Conservation (phyloP, 2,113 vertebrate species). For the Gymnarchus niloticus region DNA sequence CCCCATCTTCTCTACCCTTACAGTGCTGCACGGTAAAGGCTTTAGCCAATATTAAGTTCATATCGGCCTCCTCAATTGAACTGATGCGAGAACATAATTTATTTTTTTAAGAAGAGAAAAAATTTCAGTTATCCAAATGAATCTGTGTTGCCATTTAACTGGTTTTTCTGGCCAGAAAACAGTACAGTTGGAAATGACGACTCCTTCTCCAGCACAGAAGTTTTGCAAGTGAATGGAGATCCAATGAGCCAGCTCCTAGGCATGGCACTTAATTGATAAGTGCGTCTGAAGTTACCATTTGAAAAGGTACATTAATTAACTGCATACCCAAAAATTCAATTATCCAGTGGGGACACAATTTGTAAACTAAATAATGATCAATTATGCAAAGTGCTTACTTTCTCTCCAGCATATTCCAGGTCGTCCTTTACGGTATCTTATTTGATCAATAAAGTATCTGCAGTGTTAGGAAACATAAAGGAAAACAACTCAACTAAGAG, state of each 20-base stretch:
- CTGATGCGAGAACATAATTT: background rate
- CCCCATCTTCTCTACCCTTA: background rate
- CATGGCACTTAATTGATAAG: slow-evolving; percentile 69
- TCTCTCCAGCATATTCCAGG: background rate
- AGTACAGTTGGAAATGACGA: slow-evolving; percentile 71
- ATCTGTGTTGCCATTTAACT: slow-evolving; percentile 19
- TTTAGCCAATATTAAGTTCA: background rate
- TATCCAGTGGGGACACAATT: slow-evolving; percentile 67
- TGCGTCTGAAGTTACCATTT: slow-evolving; percentile 79
- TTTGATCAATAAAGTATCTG: background rate
- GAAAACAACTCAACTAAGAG: background rate
- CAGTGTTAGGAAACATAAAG: background rate
- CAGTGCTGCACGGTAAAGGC: background rate
- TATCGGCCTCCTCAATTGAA: background rate
- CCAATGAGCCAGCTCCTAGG: slow-evolving; percentile 59
- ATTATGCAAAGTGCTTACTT: slow-evolving; percentile 58
- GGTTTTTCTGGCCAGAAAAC: slow-evolving; percentile 53
- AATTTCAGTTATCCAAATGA: background rate
- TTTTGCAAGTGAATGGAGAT: slow-evolving; percentile 76
- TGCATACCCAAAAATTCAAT: slow-evolving; percentile 65
- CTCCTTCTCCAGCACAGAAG: slow-evolving; percentile 65
- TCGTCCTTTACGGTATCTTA: background rate
- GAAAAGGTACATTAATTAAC: slow-evolving; percentile 76
- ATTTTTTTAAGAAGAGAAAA: background rate
- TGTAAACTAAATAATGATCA: slow-evolving; percentile 59